Conservation (phyloP, 2,888 invertebrate species). For the Agrochola circellaris region DNA sequence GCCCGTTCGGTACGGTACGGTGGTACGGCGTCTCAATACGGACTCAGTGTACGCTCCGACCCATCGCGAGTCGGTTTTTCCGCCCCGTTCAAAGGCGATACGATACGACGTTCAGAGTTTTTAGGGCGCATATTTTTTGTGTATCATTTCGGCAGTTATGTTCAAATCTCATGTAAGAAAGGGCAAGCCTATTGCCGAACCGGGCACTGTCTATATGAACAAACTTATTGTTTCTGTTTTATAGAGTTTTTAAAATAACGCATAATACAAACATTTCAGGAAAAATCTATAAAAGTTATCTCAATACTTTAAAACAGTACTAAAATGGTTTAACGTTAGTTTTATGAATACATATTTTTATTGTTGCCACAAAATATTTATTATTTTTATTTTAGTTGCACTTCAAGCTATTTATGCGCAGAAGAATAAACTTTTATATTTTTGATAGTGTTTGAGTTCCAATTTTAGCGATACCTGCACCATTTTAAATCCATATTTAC, state of each 20-base stretch:
- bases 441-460: background rate
- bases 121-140: no score
- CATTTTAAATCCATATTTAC: background rate
- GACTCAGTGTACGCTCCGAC: no score
- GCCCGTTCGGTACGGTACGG: no score
- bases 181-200: background rate
- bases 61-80: no score
- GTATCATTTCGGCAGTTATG: background rate
- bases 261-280: no score
- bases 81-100: no score
- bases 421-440: background rate
- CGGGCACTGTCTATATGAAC: background rate
- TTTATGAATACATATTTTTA: slow-evolving; percentile 36
- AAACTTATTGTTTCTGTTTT: background rate
- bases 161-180: background rate
- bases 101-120: no score
- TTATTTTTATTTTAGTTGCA: slow-evolving; percentile 13
- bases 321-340: slow-evolving; percentile 18
- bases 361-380: slow-evolving; percentile 18
- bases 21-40: no score
- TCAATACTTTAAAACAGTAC: background rate
- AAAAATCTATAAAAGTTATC: slow-evolving; percentile 6
- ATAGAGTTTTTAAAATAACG: background rate
- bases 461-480: background rate
- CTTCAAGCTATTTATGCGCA: slow-evolving; percentile 1